phyloP scores from a whole-genome alignment of 2,797 vertebrate species.

The Rhincodon typus region DNA sequence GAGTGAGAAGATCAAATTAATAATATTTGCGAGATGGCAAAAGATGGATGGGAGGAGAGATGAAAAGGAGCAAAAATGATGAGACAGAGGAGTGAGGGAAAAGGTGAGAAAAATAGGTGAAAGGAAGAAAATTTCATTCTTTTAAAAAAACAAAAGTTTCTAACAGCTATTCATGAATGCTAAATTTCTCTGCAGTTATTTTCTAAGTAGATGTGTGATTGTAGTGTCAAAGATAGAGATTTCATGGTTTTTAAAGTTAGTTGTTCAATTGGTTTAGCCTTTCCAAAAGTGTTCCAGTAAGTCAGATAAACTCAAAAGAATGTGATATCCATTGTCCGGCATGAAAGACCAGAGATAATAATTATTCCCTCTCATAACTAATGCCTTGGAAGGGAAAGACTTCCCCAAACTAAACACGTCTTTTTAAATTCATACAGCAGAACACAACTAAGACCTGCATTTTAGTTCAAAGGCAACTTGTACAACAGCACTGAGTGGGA shows the following conservation, averaged over 20 bases:
- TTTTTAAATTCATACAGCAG: background rate
- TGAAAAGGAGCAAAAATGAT: background rate
- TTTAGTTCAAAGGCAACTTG: background rate
- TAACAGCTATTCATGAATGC: background rate
- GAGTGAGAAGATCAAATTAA: constrained; percentile 6
- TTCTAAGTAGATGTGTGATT: background rate
- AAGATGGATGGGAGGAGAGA: background rate
- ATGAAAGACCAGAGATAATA: background rate
- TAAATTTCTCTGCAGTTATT: background rate
- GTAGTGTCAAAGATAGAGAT: background rate
- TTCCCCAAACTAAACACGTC: background rate
- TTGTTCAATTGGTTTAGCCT: background rate
- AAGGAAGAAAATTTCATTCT: background rate
- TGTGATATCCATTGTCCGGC: background rate
- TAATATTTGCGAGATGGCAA: background rate
- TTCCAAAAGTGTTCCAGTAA: background rate
- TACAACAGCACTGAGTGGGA: background rate
- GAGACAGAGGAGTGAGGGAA: background rate
- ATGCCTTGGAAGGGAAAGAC: background rate
- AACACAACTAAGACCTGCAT: background rate
- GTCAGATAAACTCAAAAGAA: background rate
- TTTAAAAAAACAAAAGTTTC: background rate
- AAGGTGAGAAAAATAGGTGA: background rate
- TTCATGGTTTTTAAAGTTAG: background rate
- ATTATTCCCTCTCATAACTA: background rate